These are phyloP conservation scores for Brachycybe producta DNA, from an alignment of 2,888 invertebrate species.

Conservation along the genomic window DNA sequence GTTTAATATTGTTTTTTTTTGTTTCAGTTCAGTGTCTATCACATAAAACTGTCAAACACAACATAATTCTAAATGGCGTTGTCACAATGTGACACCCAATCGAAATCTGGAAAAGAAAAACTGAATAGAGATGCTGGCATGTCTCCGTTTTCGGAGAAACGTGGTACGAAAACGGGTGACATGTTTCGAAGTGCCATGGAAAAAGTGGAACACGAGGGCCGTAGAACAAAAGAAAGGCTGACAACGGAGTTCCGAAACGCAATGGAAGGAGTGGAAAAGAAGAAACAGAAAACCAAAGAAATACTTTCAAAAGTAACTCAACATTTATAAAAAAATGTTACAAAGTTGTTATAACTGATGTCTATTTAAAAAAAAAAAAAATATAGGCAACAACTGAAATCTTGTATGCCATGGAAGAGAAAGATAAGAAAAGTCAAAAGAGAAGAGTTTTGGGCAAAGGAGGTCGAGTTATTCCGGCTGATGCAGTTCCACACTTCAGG, in stretches of 20 bases:
- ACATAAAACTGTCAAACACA: too few relatives aligned
- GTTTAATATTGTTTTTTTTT: too few relatives aligned
- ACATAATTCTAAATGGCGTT: too few relatives aligned
- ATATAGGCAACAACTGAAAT: conserved; percentile 14
- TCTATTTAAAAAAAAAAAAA: not conserved
- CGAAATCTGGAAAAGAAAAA: too few relatives aligned
- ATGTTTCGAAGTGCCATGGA: conserved; percentile 11
- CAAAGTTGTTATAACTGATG: not conserved
- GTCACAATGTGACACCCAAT: too few relatives aligned
- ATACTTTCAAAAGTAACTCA: not conserved
- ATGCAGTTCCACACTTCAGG: conserved; percentile 9
- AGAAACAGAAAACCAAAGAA: conserved; percentile 13
- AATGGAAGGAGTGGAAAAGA: conserved; percentile 14
- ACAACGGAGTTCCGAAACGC: conserved; percentile 9
- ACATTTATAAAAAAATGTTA: not conserved
- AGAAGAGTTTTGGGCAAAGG: not conserved
- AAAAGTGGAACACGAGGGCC: conserved; percentile 10
- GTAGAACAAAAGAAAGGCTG: conserved; percentile 12
- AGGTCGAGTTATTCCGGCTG: conserved; percentile 14
- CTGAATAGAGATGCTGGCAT: too few relatives aligned
- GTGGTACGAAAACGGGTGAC: not conserved
- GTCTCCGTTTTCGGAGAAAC: conserved; percentile 6
- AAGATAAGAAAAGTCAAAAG: conserved; percentile 13
- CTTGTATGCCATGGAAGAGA: conserved; percentile 15
- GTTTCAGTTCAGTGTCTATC: too few relatives aligned